Percentiles rank a stretch among this genome's conserved stretches.
phyloP scores from a whole-genome alignment of 1,140 invertebrate species.

The Watersipora subatra region DNA sequence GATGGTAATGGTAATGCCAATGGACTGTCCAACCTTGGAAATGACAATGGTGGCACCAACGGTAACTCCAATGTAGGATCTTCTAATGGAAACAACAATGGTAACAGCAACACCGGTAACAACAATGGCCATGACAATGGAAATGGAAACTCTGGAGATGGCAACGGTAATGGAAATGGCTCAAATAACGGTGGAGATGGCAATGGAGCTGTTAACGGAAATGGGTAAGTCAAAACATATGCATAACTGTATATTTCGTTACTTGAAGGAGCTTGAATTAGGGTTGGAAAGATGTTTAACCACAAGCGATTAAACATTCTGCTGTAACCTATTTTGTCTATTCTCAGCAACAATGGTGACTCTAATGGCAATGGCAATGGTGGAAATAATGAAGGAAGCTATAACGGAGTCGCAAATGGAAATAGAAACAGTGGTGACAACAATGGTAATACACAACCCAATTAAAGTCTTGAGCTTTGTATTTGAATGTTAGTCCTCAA shows the following conservation, averaged over 20 bases:
- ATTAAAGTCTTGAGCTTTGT: no score
- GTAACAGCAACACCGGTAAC: not conserved
- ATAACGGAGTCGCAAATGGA: not conserved
- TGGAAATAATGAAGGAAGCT: not conserved
- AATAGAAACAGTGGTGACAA: not conserved
- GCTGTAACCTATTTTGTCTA: no score
- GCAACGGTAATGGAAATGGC: not conserved
- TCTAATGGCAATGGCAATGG: not conserved
- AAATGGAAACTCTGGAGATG: not conserved
- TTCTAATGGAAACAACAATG: not conserved
- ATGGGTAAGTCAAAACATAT: no score
- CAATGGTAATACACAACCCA: no score
- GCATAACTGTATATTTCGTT: no score
- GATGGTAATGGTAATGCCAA: not conserved
- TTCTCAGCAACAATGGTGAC: not conserved
- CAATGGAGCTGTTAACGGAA: not conserved
- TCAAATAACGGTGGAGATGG: not conserved
- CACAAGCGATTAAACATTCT: no score
- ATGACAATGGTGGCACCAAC: not conserved
- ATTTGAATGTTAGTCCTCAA: no score
- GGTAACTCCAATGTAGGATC: not conserved
- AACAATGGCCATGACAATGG: not conserved
- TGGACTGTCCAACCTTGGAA: not conserved
- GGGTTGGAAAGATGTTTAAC: no score
- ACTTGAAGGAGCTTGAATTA: no score